Base-by-base conservation (phyloP, 1,140 invertebrate genomes). In the Globodera rostochiensis region DNA sequence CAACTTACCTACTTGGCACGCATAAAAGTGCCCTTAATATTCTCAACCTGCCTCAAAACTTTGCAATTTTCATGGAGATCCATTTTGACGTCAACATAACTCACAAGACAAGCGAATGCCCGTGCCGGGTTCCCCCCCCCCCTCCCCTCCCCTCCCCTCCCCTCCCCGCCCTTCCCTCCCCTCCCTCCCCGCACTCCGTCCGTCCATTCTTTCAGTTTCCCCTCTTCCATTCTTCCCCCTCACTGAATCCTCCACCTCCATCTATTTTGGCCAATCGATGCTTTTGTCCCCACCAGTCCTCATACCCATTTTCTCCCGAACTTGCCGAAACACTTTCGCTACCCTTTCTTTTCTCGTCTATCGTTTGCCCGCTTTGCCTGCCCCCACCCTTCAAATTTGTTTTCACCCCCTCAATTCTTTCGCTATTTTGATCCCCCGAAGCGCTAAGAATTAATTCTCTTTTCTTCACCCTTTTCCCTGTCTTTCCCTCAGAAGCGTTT, bases 391-490 rank as follows among this genome's bases (percentile, higher is more conserved):
- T 36, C 46, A 5, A 71, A 36, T 45, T 71, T 71, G 6, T 71
- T 36, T 60, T 36, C 25, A 36, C 25, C 25, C 57, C 15, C 57
- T 60, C 15, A 5, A 15, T 19, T 60, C 57, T 15, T 60, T 60
- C 15, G 11, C 15, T 19, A 19, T 60, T 60, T 11, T 60, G 57
- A 60, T 60, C 57, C 15, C 13, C 9, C 69, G n/a, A n/a, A n/a
- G 60, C 69, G 4, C 69, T 7, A 71, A 71, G 69, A 71, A 71
- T 71, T 71, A 71, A 71, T 71, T 71, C 57, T 11, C 57, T 71
- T 36, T 71, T 36, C 25, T 21, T 69, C 66, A 7, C n/a, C 66
- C 66, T 19, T 6, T 69, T 15, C 66, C 66, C 8, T 36, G 66
- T n/a, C 46, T 36, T 71, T 71, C 25, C 15, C 36, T n/a, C 36